phyloP scores from a whole-genome alignment of 2,888 invertebrate genomes.

The Monoplex corrugatus region DNA sequence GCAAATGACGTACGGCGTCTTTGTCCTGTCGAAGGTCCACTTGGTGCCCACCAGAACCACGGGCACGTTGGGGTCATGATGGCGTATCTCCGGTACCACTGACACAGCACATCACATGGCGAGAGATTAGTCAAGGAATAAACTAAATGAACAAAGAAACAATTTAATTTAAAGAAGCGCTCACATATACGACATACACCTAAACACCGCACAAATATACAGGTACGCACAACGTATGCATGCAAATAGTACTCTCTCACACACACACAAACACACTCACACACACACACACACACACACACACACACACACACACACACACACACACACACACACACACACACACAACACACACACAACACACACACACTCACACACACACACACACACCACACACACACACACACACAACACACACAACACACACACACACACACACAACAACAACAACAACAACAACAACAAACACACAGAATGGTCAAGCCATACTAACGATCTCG shows the following conservation, averaged over 20 bases:
- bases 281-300: conserved; percentile 11
- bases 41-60: conserved; percentile 49
- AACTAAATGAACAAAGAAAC: not conserved
- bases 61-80: conserved; percentile 32
- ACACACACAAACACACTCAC: conserved; percentile 6
- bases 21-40: conserved; percentile 43
- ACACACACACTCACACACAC: not conserved
- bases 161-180: not conserved
- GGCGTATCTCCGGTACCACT: conserved; percentile 46
- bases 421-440: too few relatives aligned
- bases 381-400: not conserved
- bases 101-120: not conserved
- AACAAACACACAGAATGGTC: too few relatives aligned
- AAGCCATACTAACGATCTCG: too few relatives aligned
- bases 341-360: conserved; percentile 24
- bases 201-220: too few relatives aligned
- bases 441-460: not conserved
- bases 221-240: too few relatives aligned
- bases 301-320: conserved; percentile 6
- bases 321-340: conserved; percentile 24
- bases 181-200: too few relatives aligned
- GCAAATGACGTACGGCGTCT: conserved; percentile 13
- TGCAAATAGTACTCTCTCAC: not conserved
- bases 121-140: not conserved
- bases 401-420: too few relatives aligned